phyloP scores from a whole-genome alignment of 2,797 vertebrate species.

The Poeciliopsis infans region DNA sequence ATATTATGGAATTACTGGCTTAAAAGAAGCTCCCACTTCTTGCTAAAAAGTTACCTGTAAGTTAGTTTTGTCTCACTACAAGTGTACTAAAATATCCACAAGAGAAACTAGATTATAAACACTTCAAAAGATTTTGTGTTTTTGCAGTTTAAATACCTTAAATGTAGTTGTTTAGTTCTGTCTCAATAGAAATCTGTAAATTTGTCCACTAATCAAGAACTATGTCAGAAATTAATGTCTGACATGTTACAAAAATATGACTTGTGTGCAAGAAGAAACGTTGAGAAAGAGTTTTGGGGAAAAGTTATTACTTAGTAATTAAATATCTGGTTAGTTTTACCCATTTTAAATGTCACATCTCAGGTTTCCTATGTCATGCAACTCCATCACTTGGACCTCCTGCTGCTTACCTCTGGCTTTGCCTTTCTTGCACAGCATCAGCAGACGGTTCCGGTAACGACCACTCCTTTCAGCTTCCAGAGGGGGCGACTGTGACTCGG shows the following conservation, averaged over 20 bases:
- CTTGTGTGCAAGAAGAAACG: neutral
- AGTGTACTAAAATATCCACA: too few relatives aligned
- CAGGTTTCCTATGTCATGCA: slow-evolving; percentile 4
- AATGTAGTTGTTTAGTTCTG: neutral
- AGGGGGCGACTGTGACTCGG: neutral
- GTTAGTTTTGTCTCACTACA: too few relatives aligned
- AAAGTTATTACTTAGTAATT: neutral
- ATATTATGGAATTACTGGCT: too few relatives aligned
- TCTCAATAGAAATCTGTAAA: neutral
- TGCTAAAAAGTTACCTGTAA: too few relatives aligned
- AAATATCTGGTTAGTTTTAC: neutral
- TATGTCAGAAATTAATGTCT: neutral
- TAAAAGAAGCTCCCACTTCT: too few relatives aligned
- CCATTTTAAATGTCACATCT: slow-evolving; percentile 1
- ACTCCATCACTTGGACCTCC: slow-evolving; percentile 9
- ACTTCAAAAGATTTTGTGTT: too few relatives aligned
- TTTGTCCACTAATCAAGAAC: neutral
- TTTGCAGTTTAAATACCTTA: neutral
- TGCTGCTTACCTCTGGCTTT: slow-evolving; percentile 78
- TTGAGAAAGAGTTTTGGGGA: neutral
- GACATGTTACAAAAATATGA: neutral
- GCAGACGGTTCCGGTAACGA: slow-evolving; percentile 56
- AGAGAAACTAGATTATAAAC: too few relatives aligned
- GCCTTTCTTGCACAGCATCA: slow-evolving; percentile 75
- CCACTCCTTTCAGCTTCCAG: rapidly evolving